Evolutionary conservation across 2,888 invertebrate genomes (phyloP), one percentile per base, ranked within the genome.

Genomic region (Meteorus colon): DNA sequence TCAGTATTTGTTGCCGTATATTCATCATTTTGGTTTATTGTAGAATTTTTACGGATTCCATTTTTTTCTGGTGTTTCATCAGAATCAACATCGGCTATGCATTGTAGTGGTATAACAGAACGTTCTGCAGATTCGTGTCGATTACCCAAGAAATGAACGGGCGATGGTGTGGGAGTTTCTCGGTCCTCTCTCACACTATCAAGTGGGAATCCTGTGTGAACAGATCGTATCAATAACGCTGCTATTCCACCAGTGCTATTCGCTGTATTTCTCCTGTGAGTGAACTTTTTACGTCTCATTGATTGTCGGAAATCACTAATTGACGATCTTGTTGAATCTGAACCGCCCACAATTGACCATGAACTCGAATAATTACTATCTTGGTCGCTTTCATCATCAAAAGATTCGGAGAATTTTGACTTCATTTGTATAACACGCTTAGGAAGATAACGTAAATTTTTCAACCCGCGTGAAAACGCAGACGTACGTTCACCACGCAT

Each of bases 171-270:
- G 3, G 86, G 85, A 0, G 85, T 85, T 62, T 87, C 87, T 24
- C 86, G 85, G 72, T 85, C 87, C 77, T 88, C 89, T 19, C 75
- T 84, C 1, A 89, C 86, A 41, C 86, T 86, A 27, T 87, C 87
- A 27, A 89, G 76, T 1, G 87, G 85, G 63, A 84, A 82, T 19
- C 86, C 83, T 12, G 77, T 83, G 73, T 88, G 89, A 1, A 94
- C 92, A 2, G 94, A 94, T 78, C 93, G 90, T 10, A 94, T 94
- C 24, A 94, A 88, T 66, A 94, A 90, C 16, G 94, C 92, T 0
- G 94, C 94, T 92, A 94, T 93, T 1, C 92, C 92, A 10, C 55
- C 19, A 19, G 8, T 8, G 10, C 63, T 63, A 72, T 92, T 92
- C 1, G 91, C 92, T 81, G 92, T 91, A 48, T 91, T 92, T 48